phyloP scores from a whole-genome alignment of 2,888 invertebrate genomes.

The Dolomedes plantarius region DNA sequence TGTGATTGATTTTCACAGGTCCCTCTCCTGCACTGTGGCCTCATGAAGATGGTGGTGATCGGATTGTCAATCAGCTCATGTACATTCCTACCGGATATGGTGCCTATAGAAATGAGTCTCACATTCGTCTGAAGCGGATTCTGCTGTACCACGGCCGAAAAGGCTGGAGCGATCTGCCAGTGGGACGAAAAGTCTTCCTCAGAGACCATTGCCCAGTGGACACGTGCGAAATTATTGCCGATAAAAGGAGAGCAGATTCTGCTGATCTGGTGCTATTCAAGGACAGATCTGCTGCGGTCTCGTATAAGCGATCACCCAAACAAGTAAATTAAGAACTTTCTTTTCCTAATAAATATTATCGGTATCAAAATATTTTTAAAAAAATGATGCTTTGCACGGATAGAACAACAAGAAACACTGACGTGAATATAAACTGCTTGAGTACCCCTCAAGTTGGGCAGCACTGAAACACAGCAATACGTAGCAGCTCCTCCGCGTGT shows the following conservation, averaged over 20 bases:
- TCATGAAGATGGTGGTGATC: slow-evolving; percentile 84
- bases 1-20: too few relatives aligned
- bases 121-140: slow-evolving; percentile 80
- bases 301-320: slow-evolving; percentile 74
- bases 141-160: slow-evolving; percentile 88
- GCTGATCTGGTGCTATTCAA: slow-evolving; percentile 94
- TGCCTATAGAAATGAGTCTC: slow-evolving; percentile 4
- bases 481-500: too few relatives aligned
- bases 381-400: too few relatives aligned
- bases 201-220: slow-evolving; percentile 89
- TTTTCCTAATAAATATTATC: too few relatives aligned
- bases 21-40: slow-evolving; percentile 81
- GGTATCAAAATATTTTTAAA: too few relatives aligned
- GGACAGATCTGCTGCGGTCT: slow-evolving; percentile 78
- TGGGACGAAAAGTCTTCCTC: slow-evolving; percentile 82
- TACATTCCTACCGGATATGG: slow-evolving; percentile 83
- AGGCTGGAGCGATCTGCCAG: slow-evolving; percentile 83
- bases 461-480: too few relatives aligned
- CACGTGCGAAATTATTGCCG: slow-evolving; percentile 88
- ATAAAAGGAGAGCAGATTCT: slow-evolving; percentile 83
- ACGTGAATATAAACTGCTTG: too few relatives aligned
- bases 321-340: slow-evolving; percentile 72
- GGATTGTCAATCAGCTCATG: slow-evolving; percentile 91
- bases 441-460: too few relatives aligned
- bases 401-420: too few relatives aligned